Base-by-base conservation (phyloP, 2,113 vertebrate genomes). In the Strix aluco region DNA sequence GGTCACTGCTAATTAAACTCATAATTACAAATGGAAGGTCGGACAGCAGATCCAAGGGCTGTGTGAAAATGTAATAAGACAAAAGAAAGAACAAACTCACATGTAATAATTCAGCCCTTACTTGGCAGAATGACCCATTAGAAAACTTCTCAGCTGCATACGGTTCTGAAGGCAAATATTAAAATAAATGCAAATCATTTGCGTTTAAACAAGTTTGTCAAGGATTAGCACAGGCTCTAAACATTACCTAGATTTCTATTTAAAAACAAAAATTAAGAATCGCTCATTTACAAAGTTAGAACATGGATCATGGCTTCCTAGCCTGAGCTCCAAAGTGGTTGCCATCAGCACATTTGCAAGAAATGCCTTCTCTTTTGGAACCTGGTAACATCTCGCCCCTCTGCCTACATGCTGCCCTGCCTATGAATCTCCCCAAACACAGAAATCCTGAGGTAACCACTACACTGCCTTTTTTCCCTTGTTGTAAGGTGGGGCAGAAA, bases 1-100 rank as follows among this genome's bases (percentile, higher is more conserved):
- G 91, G 89, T 91, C 94, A 94, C 57, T 94, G 90, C 81, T 95
- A 96, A 97, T 97, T 97, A 97, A 95, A 85, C 93, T 91, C 88
- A 81, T 94, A 91, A 95, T 95, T 93, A 97, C 85, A 86, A 89
- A 88, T 63, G 94, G 79, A 79, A 94, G 89, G 95, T 92, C 90
- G 92, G 90, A 91, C 57, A 86, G 84, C 49, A 90, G 62, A 94
- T 90, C 59, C 52, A 91, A 94, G 65, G 55, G 57, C 69, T 88
- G 80, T 66, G 79, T 86, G 75, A 86, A 88, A 91, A 86, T 18
- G 15, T 65, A 95, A 7, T 52, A 90, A 58, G 69, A 83, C 61
- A 94, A 86, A 92, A 81, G 66, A 88, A 94, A 69, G 71, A 79
- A 79, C 86, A 91, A 84, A 62, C 17, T 82, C 2, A 1, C 27